Evolutionary conservation across 2,113 vertebrate genomes (phyloP).

Genomic region (Odontesthes bonariensis): DNA sequence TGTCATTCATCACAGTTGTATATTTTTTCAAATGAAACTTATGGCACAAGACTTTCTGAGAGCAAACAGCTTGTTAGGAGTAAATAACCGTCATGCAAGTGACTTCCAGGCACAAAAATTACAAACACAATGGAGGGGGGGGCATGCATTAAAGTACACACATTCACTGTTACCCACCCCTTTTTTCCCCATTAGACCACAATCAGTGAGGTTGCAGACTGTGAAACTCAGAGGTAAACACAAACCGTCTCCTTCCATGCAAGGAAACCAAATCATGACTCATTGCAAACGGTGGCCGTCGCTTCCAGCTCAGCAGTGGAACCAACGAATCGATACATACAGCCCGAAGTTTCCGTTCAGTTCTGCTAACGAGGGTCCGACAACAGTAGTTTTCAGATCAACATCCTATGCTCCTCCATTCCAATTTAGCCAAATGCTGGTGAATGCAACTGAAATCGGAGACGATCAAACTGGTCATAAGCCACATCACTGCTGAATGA

Average conservation of each 20-base stretch:
- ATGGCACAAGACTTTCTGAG: conserved; percentile 13
- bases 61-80: neutral
- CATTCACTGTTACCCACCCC: neutral
- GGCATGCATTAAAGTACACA: neutral
- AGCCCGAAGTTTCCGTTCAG: neutral
- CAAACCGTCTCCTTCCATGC: neutral
- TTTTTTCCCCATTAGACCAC: neutral
- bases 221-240: conserved; percentile 8
- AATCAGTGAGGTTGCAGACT: conserved; percentile 1
- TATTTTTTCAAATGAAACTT: neutral
- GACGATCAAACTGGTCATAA: too few relatives aligned
- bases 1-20: too few relatives aligned
- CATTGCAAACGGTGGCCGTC: neutral
- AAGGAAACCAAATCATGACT: neutral
- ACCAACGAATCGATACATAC: neutral
- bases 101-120: conserved; percentile 46
- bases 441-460: too few relatives aligned
- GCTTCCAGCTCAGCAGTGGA: too few relatives aligned
- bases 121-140: neutral
- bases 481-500: too few relatives aligned
- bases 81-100: neutral
- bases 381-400: neutral
- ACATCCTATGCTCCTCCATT: too few relatives aligned
- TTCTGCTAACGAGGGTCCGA: neutral
- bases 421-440: too few relatives aligned